These are phyloP conservation scores for Hylyphantes graminicola DNA, from an alignment of 1,140 invertebrate species.

Conservation along the genomic window DNA sequence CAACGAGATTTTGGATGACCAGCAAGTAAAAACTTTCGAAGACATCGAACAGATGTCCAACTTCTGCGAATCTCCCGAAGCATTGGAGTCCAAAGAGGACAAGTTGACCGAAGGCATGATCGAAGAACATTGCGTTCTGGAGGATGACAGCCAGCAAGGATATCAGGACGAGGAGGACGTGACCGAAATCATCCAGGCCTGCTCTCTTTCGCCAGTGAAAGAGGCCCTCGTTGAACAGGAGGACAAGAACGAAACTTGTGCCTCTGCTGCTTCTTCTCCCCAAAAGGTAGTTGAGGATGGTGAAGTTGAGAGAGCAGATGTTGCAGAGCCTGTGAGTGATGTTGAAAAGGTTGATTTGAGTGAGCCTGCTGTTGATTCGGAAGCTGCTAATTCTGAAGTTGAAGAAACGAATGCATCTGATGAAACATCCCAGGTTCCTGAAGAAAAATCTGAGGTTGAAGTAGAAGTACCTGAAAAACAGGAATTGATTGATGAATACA, in stretches of 20 bases:
- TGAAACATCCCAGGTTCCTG: neutral
- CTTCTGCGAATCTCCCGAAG: neutral
- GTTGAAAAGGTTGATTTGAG: neutral
- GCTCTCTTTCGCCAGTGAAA: neutral
- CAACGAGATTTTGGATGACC: constrained; percentile 25
- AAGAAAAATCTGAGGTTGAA: neutral
- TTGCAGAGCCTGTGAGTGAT: neutral
- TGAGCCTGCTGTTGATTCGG: neutral
- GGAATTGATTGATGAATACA: too few species aligned
- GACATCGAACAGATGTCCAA: neutral
- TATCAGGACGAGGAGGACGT: neutral
- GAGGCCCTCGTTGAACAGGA: neutral
- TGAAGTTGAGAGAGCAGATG: neutral
- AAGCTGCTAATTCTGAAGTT: neutral
- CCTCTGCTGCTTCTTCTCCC: neutral
- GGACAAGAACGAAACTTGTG: neutral
- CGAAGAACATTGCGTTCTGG: neutral
- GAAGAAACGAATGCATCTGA: neutral
- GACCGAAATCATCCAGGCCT: neutral
- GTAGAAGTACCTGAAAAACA: too few species aligned
- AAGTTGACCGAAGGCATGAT: neutral
- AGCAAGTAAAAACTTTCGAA: constrained; percentile 34
- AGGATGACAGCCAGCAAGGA: neutral
- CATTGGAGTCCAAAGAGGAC: neutral
- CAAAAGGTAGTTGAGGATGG: neutral